Base-by-base conservation (phyloP, 2,797 vertebrate species). In the Heliangelus exortis region DNA sequence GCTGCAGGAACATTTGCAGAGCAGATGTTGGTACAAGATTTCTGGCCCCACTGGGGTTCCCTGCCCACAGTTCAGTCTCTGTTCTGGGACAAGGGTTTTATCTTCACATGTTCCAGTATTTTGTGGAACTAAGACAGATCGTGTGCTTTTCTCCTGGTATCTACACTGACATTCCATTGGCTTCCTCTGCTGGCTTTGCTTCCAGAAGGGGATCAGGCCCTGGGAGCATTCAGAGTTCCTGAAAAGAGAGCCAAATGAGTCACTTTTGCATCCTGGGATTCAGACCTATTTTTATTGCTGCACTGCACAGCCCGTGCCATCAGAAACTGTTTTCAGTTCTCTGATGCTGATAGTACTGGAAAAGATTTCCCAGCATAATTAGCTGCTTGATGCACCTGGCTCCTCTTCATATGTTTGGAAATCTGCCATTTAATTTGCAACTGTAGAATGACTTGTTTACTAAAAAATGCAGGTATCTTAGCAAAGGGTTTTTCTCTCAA, bases 21-120 rank as follows among this genome's bases (percentile, higher is more conserved):
- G 83, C 93, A 96, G 94, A 92, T 95, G 90, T 95, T 85, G 79
- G 22, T n/a, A 34, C 51, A 90, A 59, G 39, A 76, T 95, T 96
- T 90, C 71, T 88, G 83, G 92, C 90, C 90, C 74, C 15, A 0
- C 36, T 63, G 85, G 88, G 90, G 13, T 77, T 95, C 63, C 14
- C 74, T 87, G 55, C 74, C 91, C 77, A 86, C 89, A 45, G 83
- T 48, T 96, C 41, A 33, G 59, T 89, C 87, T 88, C 88, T 92
- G 86, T 41, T 86, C 67, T 41, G 91, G 80, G 69, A 89, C 0
- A 0, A 53, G 43, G 36, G 14, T 75, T 75, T 95, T 62, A 47
- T 58, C 22, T 41, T 82, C 11, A 0, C 57, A 76, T 63, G 59
- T 86, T 93, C 53, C 73, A 63, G 66, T 58, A 10, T 63, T 92